These are phyloP conservation scores for Cosmorhoe ocellata DNA, from an alignment of 2,888 invertebrate genomes.

Conservation along the genomic window DNA sequence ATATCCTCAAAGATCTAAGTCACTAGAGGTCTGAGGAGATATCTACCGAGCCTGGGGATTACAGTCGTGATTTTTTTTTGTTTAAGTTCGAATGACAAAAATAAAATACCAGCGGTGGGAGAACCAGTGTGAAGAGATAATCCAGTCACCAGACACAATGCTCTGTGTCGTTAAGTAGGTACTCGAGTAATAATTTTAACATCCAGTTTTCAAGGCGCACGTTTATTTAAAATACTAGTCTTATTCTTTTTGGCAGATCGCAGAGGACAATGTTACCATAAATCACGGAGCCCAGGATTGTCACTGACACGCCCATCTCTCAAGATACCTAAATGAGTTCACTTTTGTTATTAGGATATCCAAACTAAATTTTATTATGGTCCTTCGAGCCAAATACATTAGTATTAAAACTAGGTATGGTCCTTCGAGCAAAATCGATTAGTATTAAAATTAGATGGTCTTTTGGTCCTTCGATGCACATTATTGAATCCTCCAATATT, in stretches of 20 bases:
- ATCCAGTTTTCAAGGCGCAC: background rate
- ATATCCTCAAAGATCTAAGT: no score
- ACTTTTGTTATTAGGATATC: conserved; percentile 21
- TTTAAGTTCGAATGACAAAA: no score
- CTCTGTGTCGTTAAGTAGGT: no score
- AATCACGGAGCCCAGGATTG: conserved; percentile 25
- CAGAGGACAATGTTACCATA: conserved; percentile 32
- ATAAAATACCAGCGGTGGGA: no score
- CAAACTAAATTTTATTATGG: background rate
- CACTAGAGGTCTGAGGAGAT: no score
- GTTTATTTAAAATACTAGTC: conserved; percentile 1
- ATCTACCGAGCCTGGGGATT: no score
- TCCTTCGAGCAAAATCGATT: conserved; percentile 6
- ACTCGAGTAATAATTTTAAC: background rate
- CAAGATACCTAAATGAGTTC: conserved; percentile 21
- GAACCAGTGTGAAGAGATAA: background rate
- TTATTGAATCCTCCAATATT: no score
- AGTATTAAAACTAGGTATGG: background rate
- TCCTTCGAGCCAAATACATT: conserved; percentile 7
- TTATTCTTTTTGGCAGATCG: conserved; percentile 4
- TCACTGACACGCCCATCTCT: conserved; percentile 29
- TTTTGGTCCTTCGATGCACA: no score
- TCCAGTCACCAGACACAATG: no score
- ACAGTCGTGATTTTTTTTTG: no score
- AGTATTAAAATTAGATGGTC: no score